Evolutionary conservation across 1,140 invertebrate species (phyloP), one percentile per base, ranked within the genome.

Genomic region (Zophobas morio): DNA sequence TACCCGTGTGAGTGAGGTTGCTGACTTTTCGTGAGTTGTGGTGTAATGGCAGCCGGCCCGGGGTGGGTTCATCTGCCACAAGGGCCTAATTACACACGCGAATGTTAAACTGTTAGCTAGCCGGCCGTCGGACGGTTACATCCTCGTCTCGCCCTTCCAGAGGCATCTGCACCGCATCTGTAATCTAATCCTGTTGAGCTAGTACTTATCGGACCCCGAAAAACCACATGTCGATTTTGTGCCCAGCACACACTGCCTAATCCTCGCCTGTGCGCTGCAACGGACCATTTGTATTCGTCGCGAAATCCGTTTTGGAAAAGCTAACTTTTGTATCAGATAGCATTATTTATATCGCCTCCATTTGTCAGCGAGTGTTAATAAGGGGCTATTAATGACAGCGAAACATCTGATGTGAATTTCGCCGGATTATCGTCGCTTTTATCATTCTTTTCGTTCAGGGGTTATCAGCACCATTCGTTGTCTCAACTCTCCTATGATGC

Each of bases 41-140:
- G 36, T 39, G 60, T 66, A 66, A 66, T 66, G 60, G 60, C 60
- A 66, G 60, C 60, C 60, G 60, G 60, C 39, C 60, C 60, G 60
- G 60, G 60, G 60, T 46, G 71, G 71, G 54, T 56, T 74, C 71
- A 74, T 74, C 71, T 74, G 71, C 71, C 71, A 46, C 71, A 54
- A 57, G 71, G 71, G 46, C 71, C 39, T 74, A 74, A 74, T 74
- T 74, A 74, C 71, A 51, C 71, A 74, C 71, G 71, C 71, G 71
- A 74, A 57, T 74, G 51, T 54, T 74, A 56, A 37, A 20, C 20
- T 6, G 34, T 35, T 53, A 47, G 51, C 54, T 49, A 70, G 70
- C 46, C 39, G 49, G 33, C 39, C 54, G 71, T 56, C 51, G 51
- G 71, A 74, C 71, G 60, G 39, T 66, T 66, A 66, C 60, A 66